Evolutionary conservation across 2,888 invertebrate genomes (phyloP).

Genomic region (Cancer borealis): DNA sequence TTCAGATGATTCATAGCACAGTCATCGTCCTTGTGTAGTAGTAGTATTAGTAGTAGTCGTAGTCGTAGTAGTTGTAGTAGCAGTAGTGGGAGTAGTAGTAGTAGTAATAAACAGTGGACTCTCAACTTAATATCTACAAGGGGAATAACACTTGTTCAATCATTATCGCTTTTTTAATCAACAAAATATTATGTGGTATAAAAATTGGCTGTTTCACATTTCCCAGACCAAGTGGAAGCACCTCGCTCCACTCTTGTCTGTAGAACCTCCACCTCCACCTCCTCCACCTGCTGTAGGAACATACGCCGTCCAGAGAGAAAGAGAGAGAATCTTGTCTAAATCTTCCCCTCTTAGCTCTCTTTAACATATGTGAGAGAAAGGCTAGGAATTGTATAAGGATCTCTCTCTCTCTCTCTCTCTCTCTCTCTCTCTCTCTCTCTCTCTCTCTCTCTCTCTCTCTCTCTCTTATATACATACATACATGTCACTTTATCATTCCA

Average conservation of each 20-base stretch:
- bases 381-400: not conserved
- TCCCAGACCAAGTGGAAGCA: not conserved
- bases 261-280: not conserved
- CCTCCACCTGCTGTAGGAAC: not conserved
- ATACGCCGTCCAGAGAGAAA: not conserved
- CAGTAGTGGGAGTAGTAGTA: not conserved
- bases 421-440: not conserved
- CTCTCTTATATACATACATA: not conserved
- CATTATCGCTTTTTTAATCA: not conserved
- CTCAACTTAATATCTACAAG: not conserved
- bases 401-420: not conserved
- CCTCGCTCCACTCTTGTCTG: not conserved
- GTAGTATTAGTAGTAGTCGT: not conserved
- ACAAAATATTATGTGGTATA: not conserved
- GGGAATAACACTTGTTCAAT: not conserved
- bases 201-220: not conserved
- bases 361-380: no score
- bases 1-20: not conserved
- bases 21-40: not conserved
- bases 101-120: not conserved
- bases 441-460: not conserved
- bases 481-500: not conserved
- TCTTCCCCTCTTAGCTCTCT: no score
- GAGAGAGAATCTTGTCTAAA: not conserved
- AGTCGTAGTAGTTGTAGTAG: not conserved